Conservation (phyloP, 2,888 invertebrate species). For the Netelia virgata region DNA sequence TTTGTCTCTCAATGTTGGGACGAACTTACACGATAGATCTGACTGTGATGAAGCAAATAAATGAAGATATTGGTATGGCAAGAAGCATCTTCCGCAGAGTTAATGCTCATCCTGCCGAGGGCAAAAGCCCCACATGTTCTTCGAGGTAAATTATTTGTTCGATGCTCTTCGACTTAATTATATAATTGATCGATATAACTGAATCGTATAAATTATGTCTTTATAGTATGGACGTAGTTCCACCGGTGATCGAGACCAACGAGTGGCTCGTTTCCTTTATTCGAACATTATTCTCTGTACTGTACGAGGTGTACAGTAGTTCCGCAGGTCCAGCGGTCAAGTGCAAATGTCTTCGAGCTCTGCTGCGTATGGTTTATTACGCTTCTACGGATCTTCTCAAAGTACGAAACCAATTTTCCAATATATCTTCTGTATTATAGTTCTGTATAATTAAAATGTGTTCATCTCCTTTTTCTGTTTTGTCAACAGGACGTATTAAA, state of each 20-base stretch:
- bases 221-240: conserved; percentile 83
- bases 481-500: conserved; percentile 86
- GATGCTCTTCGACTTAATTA: neutral
- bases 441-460: neutral
- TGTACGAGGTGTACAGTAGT: conserved; percentile 99
- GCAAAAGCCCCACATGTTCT: conserved; percentile 82
- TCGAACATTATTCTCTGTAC: conserved; percentile 95
- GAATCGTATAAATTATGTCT: conserved; percentile 45
- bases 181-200: too few relatives aligned
- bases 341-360: conserved; percentile 97
- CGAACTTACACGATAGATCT: conserved; percentile 98
- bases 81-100: conserved; percentile 95
- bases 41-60: conserved; percentile 98
- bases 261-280: conserved; percentile 86
- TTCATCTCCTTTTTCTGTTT: conserved; percentile 39
- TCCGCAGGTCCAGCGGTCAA: conserved; percentile 99
- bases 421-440: neutral
- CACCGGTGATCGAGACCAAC: conserved; percentile 83
- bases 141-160: conserved; percentile 76
- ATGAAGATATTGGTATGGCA: conserved; percentile 98
- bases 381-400: conserved; percentile 94
- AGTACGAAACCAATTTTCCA: conserved; percentile 79
- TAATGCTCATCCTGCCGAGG: conserved; percentile 87
- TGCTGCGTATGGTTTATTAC: conserved; percentile 98
- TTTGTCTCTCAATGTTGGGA: conserved; percentile 95